These are phyloP conservation scores for Drosophila barbarae DNA, from an alignment of 2,888 invertebrate species.

Conservation along the genomic window DNA sequence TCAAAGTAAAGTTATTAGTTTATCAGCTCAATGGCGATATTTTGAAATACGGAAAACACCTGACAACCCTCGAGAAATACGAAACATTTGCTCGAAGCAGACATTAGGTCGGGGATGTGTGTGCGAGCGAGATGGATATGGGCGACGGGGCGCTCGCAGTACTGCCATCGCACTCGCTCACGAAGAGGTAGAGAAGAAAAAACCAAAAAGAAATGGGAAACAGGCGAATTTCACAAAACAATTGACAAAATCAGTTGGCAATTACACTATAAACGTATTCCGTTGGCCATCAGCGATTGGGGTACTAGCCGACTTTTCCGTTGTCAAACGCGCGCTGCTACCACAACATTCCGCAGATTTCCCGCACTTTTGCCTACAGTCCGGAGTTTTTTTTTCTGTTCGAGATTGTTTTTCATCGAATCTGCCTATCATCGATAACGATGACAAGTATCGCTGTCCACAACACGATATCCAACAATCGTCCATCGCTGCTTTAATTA, in stretches of 20 bases:
- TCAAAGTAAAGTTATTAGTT: neutral
- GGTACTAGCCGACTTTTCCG: constrained; percentile 10
- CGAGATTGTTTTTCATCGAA: constrained; percentile 15
- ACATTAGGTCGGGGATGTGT: constrained; percentile 66
- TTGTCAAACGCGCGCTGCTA: constrained; percentile 17
- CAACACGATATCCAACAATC: constrained; percentile 17
- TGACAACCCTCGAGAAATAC: constrained; percentile 23
- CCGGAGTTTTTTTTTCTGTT: constrained; percentile 28
- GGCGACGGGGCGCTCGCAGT: constrained; percentile 27
- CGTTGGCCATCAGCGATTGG: neutral
- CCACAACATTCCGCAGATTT: constrained; percentile 49
- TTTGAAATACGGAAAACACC: neutral
- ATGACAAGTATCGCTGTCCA: neutral
- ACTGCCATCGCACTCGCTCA: constrained; percentile 62
- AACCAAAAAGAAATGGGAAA: constrained; percentile 67
- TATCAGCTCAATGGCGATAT: neutral
- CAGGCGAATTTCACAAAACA: constrained; percentile 61
- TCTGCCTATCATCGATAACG: constrained; percentile 5
- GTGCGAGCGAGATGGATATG: constrained; percentile 52
- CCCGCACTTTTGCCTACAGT: constrained; percentile 62
- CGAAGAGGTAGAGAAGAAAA: constrained; percentile 72
- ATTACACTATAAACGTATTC: constrained; percentile 11
- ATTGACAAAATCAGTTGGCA: constrained; percentile 45
- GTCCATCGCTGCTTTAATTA: constrained; percentile 32
- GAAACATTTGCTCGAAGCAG: constrained; percentile 48